Evolutionary conservation across 2,797 vertebrate genomes (phyloP).

Genomic region (Alcedo atthis): DNA sequence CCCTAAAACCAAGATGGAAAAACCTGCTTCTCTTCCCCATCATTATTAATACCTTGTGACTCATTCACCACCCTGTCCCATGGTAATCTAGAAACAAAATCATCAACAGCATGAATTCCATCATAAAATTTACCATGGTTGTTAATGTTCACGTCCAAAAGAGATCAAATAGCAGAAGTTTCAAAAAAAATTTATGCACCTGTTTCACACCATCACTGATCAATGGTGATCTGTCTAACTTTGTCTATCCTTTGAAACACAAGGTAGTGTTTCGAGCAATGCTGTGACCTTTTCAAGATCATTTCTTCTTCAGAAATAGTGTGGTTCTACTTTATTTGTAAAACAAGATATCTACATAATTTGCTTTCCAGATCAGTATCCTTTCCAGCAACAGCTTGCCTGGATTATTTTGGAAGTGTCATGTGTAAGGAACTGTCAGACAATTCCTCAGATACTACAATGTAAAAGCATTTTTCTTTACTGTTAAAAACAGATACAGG

Average conservation of each 20-base stretch:
- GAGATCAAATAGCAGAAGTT: not conserved
- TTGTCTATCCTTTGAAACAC: not conserved
- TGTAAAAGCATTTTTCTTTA: not conserved
- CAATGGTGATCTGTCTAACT: not conserved
- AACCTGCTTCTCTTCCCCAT: not conserved
- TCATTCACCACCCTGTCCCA: not conserved
- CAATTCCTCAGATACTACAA: not conserved
- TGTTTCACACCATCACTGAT: not conserved
- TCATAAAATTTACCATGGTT: not conserved
- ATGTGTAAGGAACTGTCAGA: fast-evolving
- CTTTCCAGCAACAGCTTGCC: not conserved
- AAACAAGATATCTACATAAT: not conserved
- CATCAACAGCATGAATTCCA: not conserved
- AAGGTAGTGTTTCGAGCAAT: not conserved
- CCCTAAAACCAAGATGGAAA: not conserved
- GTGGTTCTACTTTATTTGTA: not conserved
- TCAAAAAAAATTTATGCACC: not conserved
- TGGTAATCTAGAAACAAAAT: not conserved
- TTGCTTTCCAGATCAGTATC: not conserved
- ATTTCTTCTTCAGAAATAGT: not conserved
- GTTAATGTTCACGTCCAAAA: not conserved
- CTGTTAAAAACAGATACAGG: not conserved
- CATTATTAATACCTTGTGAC: not conserved
- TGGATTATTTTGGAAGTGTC: not conserved
- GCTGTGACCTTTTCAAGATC: not conserved